Percentiles rank a stretch among this genome's conserved stretches.
phyloP scores from a whole-genome alignment of 2,888 invertebrate genomes.

The Poecilus cupreus region DNA sequence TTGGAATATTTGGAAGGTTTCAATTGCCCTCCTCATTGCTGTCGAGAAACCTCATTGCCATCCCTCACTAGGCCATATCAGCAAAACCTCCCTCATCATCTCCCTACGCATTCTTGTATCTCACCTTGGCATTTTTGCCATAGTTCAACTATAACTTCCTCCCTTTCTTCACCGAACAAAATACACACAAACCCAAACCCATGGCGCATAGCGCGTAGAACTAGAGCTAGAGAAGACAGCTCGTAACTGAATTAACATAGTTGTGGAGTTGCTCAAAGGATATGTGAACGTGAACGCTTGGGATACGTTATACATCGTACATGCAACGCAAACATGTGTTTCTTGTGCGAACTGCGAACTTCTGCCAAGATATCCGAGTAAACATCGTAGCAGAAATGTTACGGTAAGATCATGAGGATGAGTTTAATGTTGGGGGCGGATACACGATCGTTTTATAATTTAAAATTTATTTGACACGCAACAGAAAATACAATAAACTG shows the following conservation, averaged over 20 bases:
- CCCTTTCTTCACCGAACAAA: neutral
- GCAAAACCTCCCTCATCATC: neutral
- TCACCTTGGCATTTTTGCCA: constrained; percentile 39
- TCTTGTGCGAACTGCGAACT: neutral
- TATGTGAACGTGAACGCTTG: neutral
- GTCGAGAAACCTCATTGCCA: no score
- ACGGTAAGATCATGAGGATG: neutral
- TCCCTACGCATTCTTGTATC: neutral
- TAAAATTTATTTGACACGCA: no score
- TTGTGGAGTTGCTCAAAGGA: constrained; percentile 66
- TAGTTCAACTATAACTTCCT: constrained; percentile 20
- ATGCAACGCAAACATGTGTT: constrained; percentile 25
- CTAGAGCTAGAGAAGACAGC: no score
- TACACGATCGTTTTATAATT: no score
- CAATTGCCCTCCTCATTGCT: no score
- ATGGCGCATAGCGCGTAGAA: neutral
- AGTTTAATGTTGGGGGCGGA: no score
- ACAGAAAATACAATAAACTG: no score
- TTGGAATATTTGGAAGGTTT: no score
- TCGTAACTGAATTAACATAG: constrained; percentile 71
- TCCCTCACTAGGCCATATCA: no score
- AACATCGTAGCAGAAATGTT: neutral
- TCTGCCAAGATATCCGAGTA: neutral
- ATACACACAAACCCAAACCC: neutral
- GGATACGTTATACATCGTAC: no score